These are phyloP conservation scores for Bombyx mandarina DNA, from an alignment of 1,140 invertebrate genomes.

Conservation along the genomic window DNA sequence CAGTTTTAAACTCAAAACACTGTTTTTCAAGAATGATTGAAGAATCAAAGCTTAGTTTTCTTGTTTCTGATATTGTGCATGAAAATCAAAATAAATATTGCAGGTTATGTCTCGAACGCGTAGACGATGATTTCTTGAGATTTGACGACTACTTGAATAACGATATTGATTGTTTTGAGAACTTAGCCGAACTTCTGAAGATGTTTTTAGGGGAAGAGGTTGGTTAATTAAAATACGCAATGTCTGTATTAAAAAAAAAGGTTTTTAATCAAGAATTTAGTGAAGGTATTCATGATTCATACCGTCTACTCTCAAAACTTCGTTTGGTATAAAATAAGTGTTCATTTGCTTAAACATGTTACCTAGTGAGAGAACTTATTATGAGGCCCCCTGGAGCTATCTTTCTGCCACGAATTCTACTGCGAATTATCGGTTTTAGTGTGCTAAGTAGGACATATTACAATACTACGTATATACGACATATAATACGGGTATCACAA, in stretches of 20 bases:
- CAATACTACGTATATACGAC: too few species aligned
- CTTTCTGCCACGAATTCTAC: too few species aligned
- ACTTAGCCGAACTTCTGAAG: constrained; percentile 31
- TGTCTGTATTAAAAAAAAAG: neutral
- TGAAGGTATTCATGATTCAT: too few species aligned
- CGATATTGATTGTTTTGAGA: neutral
- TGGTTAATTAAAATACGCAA: constrained; percentile 10
- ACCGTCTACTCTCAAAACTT: too few species aligned
- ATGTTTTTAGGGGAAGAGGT: constrained; percentile 37
- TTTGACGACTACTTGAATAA: constrained; percentile 26
- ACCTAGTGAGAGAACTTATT: too few species aligned
- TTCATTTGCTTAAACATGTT: too few species aligned
- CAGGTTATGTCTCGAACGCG: constrained; percentile 50
- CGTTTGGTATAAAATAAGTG: too few species aligned
- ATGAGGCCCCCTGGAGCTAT: too few species aligned
- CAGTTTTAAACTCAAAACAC: neutral
- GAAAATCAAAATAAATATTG: constrained; percentile 45
- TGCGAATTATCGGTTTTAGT: too few species aligned
- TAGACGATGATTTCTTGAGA: constrained; percentile 37
- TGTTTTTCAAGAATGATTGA: constrained; percentile 19
- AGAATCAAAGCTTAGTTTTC: constrained; percentile 27
- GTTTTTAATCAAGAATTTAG: too few species aligned
- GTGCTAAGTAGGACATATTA: too few species aligned
- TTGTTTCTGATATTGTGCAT: constrained; percentile 44
- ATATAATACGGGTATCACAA: too few species aligned